phyloP scores from a whole-genome alignment of 2,113 vertebrate species.

The Chaenogobius annularis region DNA sequence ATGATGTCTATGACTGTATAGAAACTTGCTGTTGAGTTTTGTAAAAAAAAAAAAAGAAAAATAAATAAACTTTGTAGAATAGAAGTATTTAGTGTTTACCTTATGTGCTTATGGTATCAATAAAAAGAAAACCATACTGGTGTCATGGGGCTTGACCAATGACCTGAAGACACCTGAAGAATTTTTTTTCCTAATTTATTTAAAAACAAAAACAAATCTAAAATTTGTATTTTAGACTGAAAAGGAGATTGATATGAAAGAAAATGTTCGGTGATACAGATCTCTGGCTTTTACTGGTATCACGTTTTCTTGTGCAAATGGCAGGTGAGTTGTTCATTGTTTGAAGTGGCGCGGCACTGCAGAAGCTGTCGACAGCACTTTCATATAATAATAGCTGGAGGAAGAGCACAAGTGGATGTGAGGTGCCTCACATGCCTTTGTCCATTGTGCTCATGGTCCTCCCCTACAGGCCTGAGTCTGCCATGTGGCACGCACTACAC shows the following conservation, averaged over 20 bases:
- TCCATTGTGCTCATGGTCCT: conserved; percentile 71
- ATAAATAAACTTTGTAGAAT: conserved; percentile 1
- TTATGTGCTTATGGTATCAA: not conserved
- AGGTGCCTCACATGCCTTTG: conserved; percentile 67
- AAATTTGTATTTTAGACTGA: not conserved
- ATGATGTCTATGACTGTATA: conserved; percentile 11
- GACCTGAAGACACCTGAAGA: not conserved
- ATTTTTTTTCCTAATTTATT: not conserved
- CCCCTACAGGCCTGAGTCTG: conserved; percentile 49
- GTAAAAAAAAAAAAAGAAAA: not conserved
- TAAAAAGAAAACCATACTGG: not conserved
- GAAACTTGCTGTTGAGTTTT: conserved; percentile 10
- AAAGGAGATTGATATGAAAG: not conserved
- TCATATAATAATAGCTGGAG: conserved; percentile 74
- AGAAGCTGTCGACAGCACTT: conserved; percentile 77
- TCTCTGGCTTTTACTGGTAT: conserved; percentile 33
- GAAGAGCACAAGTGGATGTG: conserved; percentile 64
- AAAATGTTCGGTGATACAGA: conserved; percentile 12
- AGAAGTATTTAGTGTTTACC: not conserved
- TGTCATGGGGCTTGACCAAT: not conserved
- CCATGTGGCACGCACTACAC: conserved; percentile 56
- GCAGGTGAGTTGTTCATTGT: conserved; percentile 56
- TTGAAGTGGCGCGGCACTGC: conserved; percentile 55
- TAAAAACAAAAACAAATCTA: not conserved
- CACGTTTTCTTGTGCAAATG: conserved; percentile 45